Percentiles rank a stretch among this genome's conserved stretches.
These are phyloP conservation scores for Pterocles gutturalis DNA, from an alignment of 2,113 vertebrate genomes.

Conservation along the genomic window DNA sequence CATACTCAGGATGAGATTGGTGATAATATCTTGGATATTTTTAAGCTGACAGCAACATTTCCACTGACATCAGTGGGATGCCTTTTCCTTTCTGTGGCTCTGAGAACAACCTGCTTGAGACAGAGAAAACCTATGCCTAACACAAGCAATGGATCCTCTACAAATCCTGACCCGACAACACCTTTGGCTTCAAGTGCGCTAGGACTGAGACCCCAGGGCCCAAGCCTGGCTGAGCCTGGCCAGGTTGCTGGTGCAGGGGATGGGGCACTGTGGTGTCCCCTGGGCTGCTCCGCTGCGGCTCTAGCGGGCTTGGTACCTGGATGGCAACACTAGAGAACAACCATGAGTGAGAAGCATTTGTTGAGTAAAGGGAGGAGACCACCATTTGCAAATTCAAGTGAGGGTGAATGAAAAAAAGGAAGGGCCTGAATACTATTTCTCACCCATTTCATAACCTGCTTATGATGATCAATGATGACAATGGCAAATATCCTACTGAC, in stretches of 20 bases:
- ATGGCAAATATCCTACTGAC: neutral
- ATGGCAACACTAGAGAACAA: neutral
- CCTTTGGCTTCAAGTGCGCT: neutral
- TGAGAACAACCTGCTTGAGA: neutral
- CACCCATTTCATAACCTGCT: neutral
- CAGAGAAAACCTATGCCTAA: neutral
- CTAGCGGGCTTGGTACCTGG: neutral
- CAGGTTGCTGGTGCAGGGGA: neutral
- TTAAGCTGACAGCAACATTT: neutral
- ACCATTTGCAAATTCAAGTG: neutral
- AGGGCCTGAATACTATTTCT: neutral
- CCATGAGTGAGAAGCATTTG: fast-evolving
- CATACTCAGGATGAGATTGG: neutral
- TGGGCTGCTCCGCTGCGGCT: fast-evolving
- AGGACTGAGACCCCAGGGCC: fast-evolving
- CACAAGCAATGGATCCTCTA: neutral
- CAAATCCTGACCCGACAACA: neutral
- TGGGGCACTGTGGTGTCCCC: fast-evolving
- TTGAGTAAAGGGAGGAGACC: neutral
- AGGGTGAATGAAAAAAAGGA: neutral
- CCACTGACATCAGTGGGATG: neutral
- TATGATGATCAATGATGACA: neutral
- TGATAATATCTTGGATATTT: neutral
- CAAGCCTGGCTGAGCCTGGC: fast-evolving
- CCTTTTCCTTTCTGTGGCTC: neutral